Evolutionary conservation across 2,113 vertebrate genomes (phyloP), one percentile per base, ranked within the genome.

Genomic region (Desmodus rotundus): DNA sequence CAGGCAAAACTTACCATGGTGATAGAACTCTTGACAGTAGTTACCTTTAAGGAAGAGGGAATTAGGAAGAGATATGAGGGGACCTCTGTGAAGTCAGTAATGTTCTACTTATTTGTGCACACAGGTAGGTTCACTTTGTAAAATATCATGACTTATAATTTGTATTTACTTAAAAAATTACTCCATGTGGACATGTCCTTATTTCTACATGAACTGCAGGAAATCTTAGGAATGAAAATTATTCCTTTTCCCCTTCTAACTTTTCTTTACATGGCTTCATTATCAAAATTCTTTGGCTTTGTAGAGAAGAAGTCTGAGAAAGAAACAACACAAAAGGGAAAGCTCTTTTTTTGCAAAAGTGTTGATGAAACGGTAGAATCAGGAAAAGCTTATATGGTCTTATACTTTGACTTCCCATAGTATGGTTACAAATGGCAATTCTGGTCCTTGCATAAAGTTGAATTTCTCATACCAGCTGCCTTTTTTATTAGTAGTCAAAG

Each of bases 391-490:
- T 61, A 20, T 9, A 33, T 43, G 50, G 22, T 47, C 45, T 95
- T 89, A 70, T 38, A 28, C 88, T 88, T 93, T 85, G 52, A 93
- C 6, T 68, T 41, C 13, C 15, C 31, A 61, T 63, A 94, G 54
- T 80, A 70, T 91, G 70, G 67, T 50, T n/a, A 94, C 38, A 91
- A 63, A 94, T 56, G 36, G 61, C 83, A 95, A 80, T 89, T 95
- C 33, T 58, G 33, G 38, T 80, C 19, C 76, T 85, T 19, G 65
- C 11, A 73, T 31, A 83, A 92, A 87, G 26, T 47, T 89, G 26
- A 85, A 86, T 90, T 91, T 95, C 31, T 86, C 19, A n/a, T 41
- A 80, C 19, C 8, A 94, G 13, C 11, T 95, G 52, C 24, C 54
- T 96, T 89, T 96, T 31, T 90, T 74, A 47, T 41, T 72, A n/a